Conservation (phyloP, 2,888 invertebrate genomes). For the Caradrina clavipalpis region DNA sequence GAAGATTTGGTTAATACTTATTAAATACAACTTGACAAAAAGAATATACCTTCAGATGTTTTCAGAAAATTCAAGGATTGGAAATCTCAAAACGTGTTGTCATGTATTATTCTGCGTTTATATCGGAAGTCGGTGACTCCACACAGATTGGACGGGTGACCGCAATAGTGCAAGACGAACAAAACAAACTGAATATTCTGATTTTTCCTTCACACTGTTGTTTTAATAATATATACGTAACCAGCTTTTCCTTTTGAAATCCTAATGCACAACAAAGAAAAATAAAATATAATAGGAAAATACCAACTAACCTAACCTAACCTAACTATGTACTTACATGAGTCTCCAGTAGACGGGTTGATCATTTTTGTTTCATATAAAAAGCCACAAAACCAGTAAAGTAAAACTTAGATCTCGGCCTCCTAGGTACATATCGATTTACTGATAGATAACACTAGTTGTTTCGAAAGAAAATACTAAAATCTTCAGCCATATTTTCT, state of each 20-base stretch:
- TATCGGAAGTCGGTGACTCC: conserved; percentile 36
- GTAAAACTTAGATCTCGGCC: conserved; percentile 10
- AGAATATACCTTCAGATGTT: conserved; percentile 3
- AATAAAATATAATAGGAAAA: conserved; percentile 15
- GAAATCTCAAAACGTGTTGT: conserved; percentile 21
- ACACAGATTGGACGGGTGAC: conserved; percentile 47
- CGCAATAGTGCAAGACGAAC: conserved; percentile 33
- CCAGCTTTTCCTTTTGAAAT: conserved; percentile 1
- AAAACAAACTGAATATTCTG: conserved; percentile 37
- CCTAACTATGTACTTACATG: too few relatives aligned
- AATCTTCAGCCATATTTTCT: conserved; percentile 44
- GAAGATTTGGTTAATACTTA: neutral
- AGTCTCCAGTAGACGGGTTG: neutral
- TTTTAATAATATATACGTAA: conserved; percentile 42
- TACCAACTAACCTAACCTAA: too few relatives aligned
- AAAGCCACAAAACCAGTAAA: conserved; percentile 16
- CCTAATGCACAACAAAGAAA: neutral
- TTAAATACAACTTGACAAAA: neutral
- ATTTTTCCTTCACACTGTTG: conserved; percentile 31
- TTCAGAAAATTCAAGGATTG: conserved; percentile 1
- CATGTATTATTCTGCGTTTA: conserved; percentile 52
- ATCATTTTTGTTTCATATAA: conserved; percentile 9
- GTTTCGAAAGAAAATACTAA: conserved; percentile 37
- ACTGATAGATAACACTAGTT: conserved; percentile 31
- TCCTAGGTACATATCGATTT: conserved; percentile 27